These are phyloP conservation scores for Carassius auratus DNA, from an alignment of 2,113 vertebrate genomes.

Conservation along the genomic window DNA sequence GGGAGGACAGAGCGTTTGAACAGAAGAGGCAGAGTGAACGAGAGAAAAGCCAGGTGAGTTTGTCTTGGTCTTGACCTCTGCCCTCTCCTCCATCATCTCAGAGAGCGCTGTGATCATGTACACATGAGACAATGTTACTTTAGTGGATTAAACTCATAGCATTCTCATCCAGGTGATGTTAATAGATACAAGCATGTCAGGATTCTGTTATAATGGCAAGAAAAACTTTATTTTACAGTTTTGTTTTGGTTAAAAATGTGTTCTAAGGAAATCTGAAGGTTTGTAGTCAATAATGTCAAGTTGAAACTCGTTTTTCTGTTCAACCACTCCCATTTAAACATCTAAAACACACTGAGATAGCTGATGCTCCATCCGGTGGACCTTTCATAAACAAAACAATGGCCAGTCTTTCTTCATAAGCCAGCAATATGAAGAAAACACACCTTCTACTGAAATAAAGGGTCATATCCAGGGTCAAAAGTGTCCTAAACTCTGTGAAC, in stretches of 20 bases:
- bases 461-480: neutral
- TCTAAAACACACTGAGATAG: neutral
- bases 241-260: neutral
- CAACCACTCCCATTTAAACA: slow-evolving; percentile 28
- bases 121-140: neutral
- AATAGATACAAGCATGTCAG: neutral
- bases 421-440: neutral
- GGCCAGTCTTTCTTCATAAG: neutral
- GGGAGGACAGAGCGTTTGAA: slow-evolving; percentile 57
- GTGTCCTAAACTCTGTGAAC: neutral
- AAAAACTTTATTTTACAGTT: neutral
- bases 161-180: neutral
- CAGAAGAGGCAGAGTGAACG: slow-evolving; percentile 67
- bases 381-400: neutral
- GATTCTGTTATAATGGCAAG: neutral
- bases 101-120: neutral
- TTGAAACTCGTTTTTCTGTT: slow-evolving; percentile 29
- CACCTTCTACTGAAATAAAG: neutral
- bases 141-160: neutral
- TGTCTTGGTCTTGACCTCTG: slow-evolving; percentile 48
- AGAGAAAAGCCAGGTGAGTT: slow-evolving; percentile 69
- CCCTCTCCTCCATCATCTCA: slow-evolving; percentile 30
- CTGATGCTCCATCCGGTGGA: slow-evolving; percentile 12
- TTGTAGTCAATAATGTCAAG: neutral
- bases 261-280: neutral